Base-by-base conservation (phyloP, 53 echinoderm and acorn worm species). In the Stichopus horrens region DNA sequence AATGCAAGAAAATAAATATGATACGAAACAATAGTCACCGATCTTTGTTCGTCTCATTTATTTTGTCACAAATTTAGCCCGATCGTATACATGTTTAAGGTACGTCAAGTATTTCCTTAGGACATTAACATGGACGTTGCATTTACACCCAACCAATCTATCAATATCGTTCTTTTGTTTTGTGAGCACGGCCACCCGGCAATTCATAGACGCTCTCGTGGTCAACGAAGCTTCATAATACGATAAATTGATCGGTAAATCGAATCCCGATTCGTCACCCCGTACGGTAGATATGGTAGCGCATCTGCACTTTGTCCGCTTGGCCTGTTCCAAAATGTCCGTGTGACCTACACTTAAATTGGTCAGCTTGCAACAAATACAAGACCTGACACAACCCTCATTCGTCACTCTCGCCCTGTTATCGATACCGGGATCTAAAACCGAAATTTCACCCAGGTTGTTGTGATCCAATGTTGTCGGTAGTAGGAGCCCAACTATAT, bases 211-310 rank as follows among this genome's bases (percentile, higher is more conserved):
- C 16, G 77, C 23, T 10, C 77, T 22, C 5, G 77, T 52, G 5
- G 77, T 77, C 18, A 77, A 54, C 8, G 77, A 52, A 77, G 77
- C 52, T 52, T 22, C 52, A 54, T 77, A 77, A 54, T 77, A 77
- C 8, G 23, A 22, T 52, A 77, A 16, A 10, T 77, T 77, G 9
- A 77, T 54, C 0, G 52, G 23, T 77, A 37, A 22, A 52, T 77
- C 14, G 9, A 51, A 53, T 8, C 23, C 13, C 16, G 77, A 23
- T 16, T 77, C 77, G 54, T 77, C 52, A 3, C 77, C 77, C 16
- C 52, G 23, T 14, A 37, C 52, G 16, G 53, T 77, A 18, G 23
- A 23, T 52, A 52, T 52, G 16, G 52, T 51, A 7, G 37, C 77
- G 52, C 77, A 77, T 2, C 23, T 77, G 52, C 77, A 77, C 54